phyloP scores from a whole-genome alignment of 53 echinoderm and acorn worm species.

The Paracentrotus lividus region DNA sequence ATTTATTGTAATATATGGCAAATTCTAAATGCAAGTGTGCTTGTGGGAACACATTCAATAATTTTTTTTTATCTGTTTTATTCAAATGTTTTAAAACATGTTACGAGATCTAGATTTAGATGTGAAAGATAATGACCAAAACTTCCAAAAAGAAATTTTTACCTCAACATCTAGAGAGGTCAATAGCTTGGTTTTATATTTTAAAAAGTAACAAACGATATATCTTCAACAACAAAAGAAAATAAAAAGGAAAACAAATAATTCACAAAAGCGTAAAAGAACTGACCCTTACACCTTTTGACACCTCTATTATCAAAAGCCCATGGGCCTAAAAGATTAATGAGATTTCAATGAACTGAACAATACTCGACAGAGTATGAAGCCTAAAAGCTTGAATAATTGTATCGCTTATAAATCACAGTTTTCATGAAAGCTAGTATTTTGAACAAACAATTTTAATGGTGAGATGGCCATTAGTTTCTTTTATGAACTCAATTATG shows the following conservation, averaged over 20 bases:
- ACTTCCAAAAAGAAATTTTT: neutral
- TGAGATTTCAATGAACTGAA: neutral
- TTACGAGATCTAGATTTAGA: too few species aligned
- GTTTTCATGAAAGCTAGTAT: neutral
- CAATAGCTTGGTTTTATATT: neutral
- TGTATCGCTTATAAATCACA: neutral
- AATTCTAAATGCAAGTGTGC: too few species aligned
- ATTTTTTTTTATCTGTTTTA: too few species aligned
- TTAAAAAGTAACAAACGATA: neutral
- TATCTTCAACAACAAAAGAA: neutral
- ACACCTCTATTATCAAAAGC: neutral
- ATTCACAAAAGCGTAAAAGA: neutral
- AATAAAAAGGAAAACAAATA: neutral
- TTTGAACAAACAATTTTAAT: neutral
- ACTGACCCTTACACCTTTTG: constrained; percentile 21
- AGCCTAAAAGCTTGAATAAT: constrained; percentile 18
- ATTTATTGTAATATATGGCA: too few species aligned
- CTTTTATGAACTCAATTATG: constrained; percentile 11
- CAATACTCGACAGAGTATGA: neutral
- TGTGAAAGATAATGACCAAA: neutral
- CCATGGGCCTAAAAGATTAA: neutral
- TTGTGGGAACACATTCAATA: too few species aligned
- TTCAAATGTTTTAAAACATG: too few species aligned
- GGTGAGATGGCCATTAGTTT: neutral
- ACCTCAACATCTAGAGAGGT: neutral